Evolutionary conservation across 2,888 invertebrate species (phyloP).

Genomic region (Hirudinaria manillensis): DNA sequence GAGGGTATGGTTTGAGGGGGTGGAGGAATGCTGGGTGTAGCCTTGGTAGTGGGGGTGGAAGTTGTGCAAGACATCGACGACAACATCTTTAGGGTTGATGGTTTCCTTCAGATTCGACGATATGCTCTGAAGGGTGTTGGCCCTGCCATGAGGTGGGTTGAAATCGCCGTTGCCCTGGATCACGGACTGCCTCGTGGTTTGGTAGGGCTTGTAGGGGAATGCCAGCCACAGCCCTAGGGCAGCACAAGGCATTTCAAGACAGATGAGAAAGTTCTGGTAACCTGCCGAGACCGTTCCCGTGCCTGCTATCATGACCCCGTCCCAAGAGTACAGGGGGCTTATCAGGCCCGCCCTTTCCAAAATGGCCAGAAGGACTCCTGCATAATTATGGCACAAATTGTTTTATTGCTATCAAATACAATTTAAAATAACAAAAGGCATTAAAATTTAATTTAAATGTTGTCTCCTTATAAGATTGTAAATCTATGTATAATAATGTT

Average conservation of each 20-base stretch:
- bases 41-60: slow-evolving; percentile 97
- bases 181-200: neutral
- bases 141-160: neutral
- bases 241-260: slow-evolving; percentile 97
- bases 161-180: neutral
- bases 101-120: slow-evolving; percentile 82
- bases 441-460: neutral
- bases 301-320: slow-evolving; percentile 44
- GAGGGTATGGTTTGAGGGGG: neutral
- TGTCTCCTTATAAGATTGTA: neutral
- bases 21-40: slow-evolving; percentile 17
- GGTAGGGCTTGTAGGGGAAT: slow-evolving; percentile 64
- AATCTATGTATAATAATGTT: no score
- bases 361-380: slow-evolving; percentile 91
- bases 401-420: neutral
- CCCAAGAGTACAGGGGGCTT: slow-evolving; percentile 72
- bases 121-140: slow-evolving; percentile 95
- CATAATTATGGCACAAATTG: neutral
- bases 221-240: slow-evolving; percentile 92
- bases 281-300: slow-evolving; percentile 83
- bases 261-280: slow-evolving; percentile 98
- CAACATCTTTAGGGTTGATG: slow-evolving; percentile 72
- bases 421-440: slow-evolving; percentile 4
- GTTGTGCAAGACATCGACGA: slow-evolving; percentile 84
- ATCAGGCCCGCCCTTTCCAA: slow-evolving; percentile 93